Evolutionary conservation across 2,888 invertebrate genomes (phyloP), one percentile per base, ranked within the genome.

Genomic region (Autographa gamma): DNA sequence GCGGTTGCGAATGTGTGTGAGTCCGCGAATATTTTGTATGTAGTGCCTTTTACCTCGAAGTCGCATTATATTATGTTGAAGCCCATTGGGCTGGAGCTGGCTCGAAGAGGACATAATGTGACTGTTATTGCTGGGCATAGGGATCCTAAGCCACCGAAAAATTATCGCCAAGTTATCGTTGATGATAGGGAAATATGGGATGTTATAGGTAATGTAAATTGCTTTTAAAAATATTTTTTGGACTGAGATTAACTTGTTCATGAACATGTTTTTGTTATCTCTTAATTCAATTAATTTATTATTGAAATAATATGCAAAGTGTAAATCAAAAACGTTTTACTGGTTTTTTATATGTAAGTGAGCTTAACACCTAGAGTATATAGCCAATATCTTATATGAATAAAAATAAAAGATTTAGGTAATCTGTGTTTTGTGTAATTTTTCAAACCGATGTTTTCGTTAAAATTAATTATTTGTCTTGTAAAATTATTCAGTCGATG

Each of bases 101-200:
- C 96, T 6, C 84, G 87, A n/a, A 90, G 94, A 65, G 96, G 96
- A 0, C 96, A 96, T 77, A 94, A 96, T 81, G 95, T 96, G 0
- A 96, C 96, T 2, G 93, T 96, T 0, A 93, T 96, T 19, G 92
- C 95, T 7, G 91, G 93, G 1, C 79, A 91, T 69, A 91, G 81
- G 63, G 92, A 93, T 63, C 82, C 86, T 0, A 86, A 91, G 16
- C 89, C 91, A 6, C 89, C 93, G 0, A 79, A 90, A 0, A 95
- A 93, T 71, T 96, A 94, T 71, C 90, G 89, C 8, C 90, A 96
- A 78, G 87, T 94, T 19, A 84, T 89, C 78, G 89, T 93, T 0
- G 93, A 93, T 66, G 80, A 91, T 62, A 90, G 87, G 73, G 86
- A 90, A 66, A 93, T 95, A 66, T 95, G 95, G 95, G 93, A 95